Percentiles rank a stretch among this genome's conserved stretches.
These are phyloP conservation scores for Furcifer pardalis DNA, from an alignment of 2,797 vertebrate genomes.

Conservation along the genomic window DNA sequence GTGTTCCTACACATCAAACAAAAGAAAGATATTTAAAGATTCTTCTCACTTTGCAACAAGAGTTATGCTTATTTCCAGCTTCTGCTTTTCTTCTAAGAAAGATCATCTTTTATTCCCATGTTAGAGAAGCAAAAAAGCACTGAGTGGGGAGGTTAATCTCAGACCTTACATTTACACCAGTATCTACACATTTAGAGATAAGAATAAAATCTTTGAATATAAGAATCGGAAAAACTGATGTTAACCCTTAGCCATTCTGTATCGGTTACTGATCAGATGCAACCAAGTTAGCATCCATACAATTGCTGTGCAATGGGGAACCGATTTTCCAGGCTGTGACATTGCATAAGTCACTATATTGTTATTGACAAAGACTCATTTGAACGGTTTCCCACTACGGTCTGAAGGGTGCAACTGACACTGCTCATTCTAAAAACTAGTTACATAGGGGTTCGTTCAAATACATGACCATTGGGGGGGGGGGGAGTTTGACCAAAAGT, in stretches of 20 bases:
- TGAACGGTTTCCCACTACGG: conserved; percentile 57
- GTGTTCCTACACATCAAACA: background rate
- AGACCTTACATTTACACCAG: background rate
- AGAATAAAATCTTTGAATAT: conserved; percentile 32
- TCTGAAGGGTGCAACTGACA: conserved; percentile 46
- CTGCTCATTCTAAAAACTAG: conserved; percentile 35
- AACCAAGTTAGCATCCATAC: conserved; percentile 44
- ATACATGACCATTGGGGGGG: no score
- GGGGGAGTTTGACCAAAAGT: no score
- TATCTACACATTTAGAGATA: conserved; percentile 42
- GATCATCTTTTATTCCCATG: background rate
- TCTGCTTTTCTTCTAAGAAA: background rate
- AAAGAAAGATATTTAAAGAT: conserved; percentile 21
- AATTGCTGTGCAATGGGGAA: conserved; percentile 57
- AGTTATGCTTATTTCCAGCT: conserved; percentile 41
- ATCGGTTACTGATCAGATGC: conserved; percentile 41
- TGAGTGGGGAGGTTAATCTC: conserved; percentile 6
- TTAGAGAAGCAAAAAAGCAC: conserved; percentile 38
- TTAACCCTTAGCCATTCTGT: conserved; percentile 53
- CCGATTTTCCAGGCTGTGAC: conserved; percentile 60
- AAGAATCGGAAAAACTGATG: conserved; percentile 42
- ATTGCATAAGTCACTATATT: conserved; percentile 62
- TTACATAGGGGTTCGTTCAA: no score
- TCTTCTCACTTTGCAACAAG: conserved; percentile 38
- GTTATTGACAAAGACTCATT: conserved; percentile 53